phyloP scores from a whole-genome alignment of 2,888 invertebrate genomes.

The Nesidiocoris tenuis region DNA sequence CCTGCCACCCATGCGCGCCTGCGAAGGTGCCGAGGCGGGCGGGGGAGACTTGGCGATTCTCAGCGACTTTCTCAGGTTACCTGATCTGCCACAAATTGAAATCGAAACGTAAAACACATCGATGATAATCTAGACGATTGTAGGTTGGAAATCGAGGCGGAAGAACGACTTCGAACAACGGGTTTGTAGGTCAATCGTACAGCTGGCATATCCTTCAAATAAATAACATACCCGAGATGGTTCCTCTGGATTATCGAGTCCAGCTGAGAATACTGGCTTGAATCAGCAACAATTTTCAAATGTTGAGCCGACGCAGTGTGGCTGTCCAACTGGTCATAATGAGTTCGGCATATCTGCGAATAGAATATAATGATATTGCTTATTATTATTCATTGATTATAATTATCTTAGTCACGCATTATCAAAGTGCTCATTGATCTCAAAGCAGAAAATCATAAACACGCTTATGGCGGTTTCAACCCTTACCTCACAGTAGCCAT shows the following conservation, averaged over 20 bases:
- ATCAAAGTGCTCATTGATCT: no score
- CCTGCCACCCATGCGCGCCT: slow-evolving; percentile 41
- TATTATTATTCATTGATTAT: no score
- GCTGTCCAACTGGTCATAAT: slow-evolving; percentile 68
- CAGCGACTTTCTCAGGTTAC: slow-evolving; percentile 44
- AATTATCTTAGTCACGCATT: no score
- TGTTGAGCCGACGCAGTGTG: slow-evolving; percentile 75
- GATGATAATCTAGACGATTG: not conserved
- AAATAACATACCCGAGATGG: slow-evolving; percentile 43
- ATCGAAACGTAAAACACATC: not conserved
- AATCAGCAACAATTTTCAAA: slow-evolving; percentile 70
- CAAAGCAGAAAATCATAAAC: no score
- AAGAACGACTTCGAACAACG: not conserved
- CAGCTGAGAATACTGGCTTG: slow-evolving; percentile 71
- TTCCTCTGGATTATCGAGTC: slow-evolving; percentile 56
- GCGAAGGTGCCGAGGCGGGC: slow-evolving; percentile 2
- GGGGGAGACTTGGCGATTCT: slow-evolving; percentile 47
- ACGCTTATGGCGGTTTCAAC: no score
- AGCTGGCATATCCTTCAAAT: no score
- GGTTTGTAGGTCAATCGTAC: no score
- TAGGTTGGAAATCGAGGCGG: not conserved
- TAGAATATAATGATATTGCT: not conserved
- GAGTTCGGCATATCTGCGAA: slow-evolving; percentile 70
- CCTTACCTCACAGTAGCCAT: slow-evolving; percentile 48
- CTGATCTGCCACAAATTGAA: slow-evolving; percentile 1